These are phyloP conservation scores for Alloplasta piceator DNA, from an alignment of 2,888 invertebrate species.

Conservation along the genomic window DNA sequence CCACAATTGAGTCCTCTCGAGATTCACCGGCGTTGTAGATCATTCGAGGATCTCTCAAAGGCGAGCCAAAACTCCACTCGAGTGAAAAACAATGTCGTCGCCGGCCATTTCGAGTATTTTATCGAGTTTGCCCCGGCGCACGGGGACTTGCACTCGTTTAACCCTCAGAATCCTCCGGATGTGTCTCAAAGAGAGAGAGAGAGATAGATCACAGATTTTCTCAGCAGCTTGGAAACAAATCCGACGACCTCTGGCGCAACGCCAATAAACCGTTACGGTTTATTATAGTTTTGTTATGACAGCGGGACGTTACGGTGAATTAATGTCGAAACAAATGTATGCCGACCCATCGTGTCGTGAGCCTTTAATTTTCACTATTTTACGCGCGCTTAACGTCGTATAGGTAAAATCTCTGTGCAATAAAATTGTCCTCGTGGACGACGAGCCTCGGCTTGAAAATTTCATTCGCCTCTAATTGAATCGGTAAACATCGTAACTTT, in stretches of 20 bases:
- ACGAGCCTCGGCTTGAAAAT: constrained; percentile 47
- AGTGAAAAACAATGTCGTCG: constrained; percentile 66
- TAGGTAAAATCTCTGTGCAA: no score
- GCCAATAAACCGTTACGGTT: constrained; percentile 73
- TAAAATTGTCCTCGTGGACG: neutral
- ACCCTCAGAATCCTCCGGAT: no score
- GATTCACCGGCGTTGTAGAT: constrained; percentile 38
- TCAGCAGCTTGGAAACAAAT: constrained; percentile 48
- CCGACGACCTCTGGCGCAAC: constrained; percentile 63
- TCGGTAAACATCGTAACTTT: constrained; percentile 83
- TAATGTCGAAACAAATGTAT: constrained; percentile 83
- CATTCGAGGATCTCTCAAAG: constrained; percentile 33
- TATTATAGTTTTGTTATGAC: constrained; percentile 84
- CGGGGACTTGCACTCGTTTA: constrained; percentile 25
- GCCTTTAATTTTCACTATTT: constrained; percentile 16
- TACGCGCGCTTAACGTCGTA: no score
- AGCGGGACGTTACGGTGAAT: constrained; percentile 80
- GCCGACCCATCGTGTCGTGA: constrained; percentile 55
- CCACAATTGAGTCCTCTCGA: no score
- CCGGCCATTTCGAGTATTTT: constrained; percentile 75
- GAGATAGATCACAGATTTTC: constrained; percentile 22
- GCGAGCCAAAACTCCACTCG: constrained; percentile 50
- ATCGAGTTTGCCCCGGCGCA: constrained; percentile 66
- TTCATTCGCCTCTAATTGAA: constrained; percentile 79
- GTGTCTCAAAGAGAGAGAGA: no score